Conservation (phyloP, 2,888 invertebrate species). For the Alviniconcha strummeri region DNA sequence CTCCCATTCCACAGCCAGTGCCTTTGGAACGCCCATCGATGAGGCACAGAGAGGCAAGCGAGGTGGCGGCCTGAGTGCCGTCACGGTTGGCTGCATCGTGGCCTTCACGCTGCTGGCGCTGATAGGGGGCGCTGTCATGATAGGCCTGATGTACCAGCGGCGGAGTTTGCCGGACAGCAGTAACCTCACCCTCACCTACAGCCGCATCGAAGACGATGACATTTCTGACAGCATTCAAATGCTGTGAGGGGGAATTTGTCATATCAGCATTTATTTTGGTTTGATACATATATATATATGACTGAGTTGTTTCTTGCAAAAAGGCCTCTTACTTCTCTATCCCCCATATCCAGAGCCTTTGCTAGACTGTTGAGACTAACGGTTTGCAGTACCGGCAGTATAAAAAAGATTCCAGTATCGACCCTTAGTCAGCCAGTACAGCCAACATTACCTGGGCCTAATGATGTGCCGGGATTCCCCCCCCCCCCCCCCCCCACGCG, state of each 20-base stretch:
- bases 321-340: too few species aligned
- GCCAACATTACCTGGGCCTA: too few species aligned
- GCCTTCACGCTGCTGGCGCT: slow-evolving; percentile 22
- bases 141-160: slow-evolving; percentile 32
- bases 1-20: slow-evolving; percentile 8
- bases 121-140: slow-evolving; percentile 22
- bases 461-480: too few species aligned
- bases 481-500: too few species aligned
- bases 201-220: slow-evolving; percentile 32
- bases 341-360: too few species aligned
- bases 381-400: too few species aligned
- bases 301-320: too few species aligned
- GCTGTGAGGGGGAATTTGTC: slow-evolving; percentile 8
- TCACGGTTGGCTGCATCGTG: slow-evolving; percentile 22
- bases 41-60: background rate
- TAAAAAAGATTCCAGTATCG: too few species aligned
- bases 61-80: background rate
- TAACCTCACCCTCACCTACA: slow-evolving; percentile 29
- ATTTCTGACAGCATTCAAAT: slow-evolving; percentile 26
- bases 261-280: background rate
- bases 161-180: slow-evolving; percentile 21
- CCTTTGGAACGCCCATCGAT: background rate
- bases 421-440: too few species aligned
- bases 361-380: too few species aligned
- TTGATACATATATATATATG: too few species aligned